Evolutionary conservation across 1,140 invertebrate genomes (phyloP), one percentile per base, ranked within the genome.

Genomic region (Drosophila mojavensis): DNA sequence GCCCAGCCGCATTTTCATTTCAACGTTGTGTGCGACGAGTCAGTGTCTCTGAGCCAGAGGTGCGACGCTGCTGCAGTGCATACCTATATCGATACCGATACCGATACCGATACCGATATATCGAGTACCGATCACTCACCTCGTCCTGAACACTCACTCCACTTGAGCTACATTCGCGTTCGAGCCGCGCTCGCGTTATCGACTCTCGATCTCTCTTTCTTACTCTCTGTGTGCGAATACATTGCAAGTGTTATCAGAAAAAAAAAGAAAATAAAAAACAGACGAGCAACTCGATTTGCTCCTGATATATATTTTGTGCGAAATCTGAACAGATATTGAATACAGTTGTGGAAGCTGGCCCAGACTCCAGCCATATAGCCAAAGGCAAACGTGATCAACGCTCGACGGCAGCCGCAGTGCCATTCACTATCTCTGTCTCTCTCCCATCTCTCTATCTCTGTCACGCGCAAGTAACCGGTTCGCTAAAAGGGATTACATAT

Each of bases 1-100:
- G 82, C 72, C 69, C 58, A 67, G 86, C 81, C 90, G 90, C 90
- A 91, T 91, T 91, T 91, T 88, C 82, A 90, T 91, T 90, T 91
- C 81, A 90, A 86, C 64, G 13, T 75, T 83, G 74, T 75, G 74
- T 73, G 76, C 82, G 90, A 91, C 77, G 75, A 84, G 88, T 83
- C 75, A 77, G 73, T 54, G 67, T 90, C 75, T 74, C 75, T 74
- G 39, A 47, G 48, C 45, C 59, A 56, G 43, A 47, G 43, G 39
- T 78, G 66, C 53, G 51, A 45, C 65, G 63, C 48, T 69, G 68
- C 70, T 73, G 58, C 67, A 63, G 60, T 65, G 36, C 50, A 56
- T 69, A 59, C 28, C 17, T 47, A 33, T 20, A 48, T 17, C 41
- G 61, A 58, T 7, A 43, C n/a, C 61, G 61, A 65, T 30, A 33